phyloP scores from a whole-genome alignment of 1,140 invertebrate genomes.

The Listronotus bonariensis region DNA sequence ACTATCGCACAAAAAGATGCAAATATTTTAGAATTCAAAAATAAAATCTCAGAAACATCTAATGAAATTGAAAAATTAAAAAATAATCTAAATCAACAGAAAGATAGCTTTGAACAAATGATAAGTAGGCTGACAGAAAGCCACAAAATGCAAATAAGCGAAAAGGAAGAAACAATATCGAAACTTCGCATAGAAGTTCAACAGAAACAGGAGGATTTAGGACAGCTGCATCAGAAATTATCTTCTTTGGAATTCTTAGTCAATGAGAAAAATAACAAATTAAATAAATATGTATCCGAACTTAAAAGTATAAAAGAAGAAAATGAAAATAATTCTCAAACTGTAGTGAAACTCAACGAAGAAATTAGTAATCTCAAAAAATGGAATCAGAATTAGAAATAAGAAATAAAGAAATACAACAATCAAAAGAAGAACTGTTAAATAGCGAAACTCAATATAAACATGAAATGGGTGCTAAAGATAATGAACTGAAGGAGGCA shows the following conservation, averaged over 20 bases:
- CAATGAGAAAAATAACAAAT: not conserved
- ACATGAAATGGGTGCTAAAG: conserved; percentile 17
- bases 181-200: conserved; percentile 57
- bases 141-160: conserved; percentile 29
- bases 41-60: conserved; percentile 18
- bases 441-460: conserved; percentile 10
- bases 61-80: conserved; percentile 18
- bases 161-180: conserved; percentile 58
- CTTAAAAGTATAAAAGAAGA: not conserved
- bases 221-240: not conserved
- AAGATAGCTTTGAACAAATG: conserved; percentile 15
- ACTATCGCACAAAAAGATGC: conserved; percentile 14
- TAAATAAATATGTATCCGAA: conserved; percentile 5
- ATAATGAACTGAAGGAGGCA: conserved; percentile 4
- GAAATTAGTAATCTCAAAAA: conserved; percentile 6
- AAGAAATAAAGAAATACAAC: conserved; percentile 20
- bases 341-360: conserved; percentile 13
- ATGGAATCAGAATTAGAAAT: conserved; percentile 10
- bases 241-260: conserved; percentile 4
- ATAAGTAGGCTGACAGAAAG: conserved; percentile 18
- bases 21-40: conserved; percentile 18
- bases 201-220: conserved; percentile 53
- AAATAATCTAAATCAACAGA: conserved; percentile 10
- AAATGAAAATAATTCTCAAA: conserved; percentile 6
- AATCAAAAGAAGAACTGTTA: not conserved